Conservation (phyloP, 2,113 vertebrate species). For the Clinocottus analis region DNA sequence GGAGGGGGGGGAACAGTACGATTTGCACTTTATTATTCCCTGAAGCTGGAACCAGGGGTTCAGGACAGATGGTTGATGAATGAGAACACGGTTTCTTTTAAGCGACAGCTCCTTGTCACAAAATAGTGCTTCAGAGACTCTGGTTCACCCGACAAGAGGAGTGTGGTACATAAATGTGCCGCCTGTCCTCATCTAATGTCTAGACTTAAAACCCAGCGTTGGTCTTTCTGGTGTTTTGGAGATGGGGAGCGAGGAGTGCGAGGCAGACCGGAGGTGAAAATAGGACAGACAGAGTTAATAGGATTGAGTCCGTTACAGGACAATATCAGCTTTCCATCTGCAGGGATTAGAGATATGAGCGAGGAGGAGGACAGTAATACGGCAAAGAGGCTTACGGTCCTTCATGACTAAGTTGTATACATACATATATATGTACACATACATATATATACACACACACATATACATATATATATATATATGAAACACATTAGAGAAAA, state of each 20-base stretch:
- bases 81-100: background rate
- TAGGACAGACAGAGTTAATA: conserved; percentile 77
- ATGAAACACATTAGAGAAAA: conserved; percentile 37
- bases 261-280: conserved; percentile 58
- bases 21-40: conserved; percentile 6
- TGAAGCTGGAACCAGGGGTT: background rate
- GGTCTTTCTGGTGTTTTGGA: conserved; percentile 28
- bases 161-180: conserved; percentile 33
- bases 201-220: conserved; percentile 56
- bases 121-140: conserved; percentile 24
- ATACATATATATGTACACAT: conserved; percentile 19
- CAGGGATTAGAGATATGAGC: conserved; percentile 73
- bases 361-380: conserved; percentile 67
- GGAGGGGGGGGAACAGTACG: conserved; percentile 22
- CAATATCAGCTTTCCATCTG: conserved; percentile 81
- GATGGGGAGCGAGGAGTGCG: conserved; percentile 11
- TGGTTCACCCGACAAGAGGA: conserved; percentile 33
- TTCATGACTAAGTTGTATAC: conserved; percentile 38
- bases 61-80: conserved; percentile 33
- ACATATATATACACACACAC: conserved; percentile 14
- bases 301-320: conserved; percentile 73
- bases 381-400: conserved; percentile 76
- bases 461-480: conserved; percentile 15
- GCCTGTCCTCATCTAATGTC: conserved; percentile 57
- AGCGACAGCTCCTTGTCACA: conserved; percentile 25